Percentiles rank a stretch among this genome's conserved stretches.
Conservation (phyloP, 2,888 invertebrate species). For the Gari tellinella region DNA sequence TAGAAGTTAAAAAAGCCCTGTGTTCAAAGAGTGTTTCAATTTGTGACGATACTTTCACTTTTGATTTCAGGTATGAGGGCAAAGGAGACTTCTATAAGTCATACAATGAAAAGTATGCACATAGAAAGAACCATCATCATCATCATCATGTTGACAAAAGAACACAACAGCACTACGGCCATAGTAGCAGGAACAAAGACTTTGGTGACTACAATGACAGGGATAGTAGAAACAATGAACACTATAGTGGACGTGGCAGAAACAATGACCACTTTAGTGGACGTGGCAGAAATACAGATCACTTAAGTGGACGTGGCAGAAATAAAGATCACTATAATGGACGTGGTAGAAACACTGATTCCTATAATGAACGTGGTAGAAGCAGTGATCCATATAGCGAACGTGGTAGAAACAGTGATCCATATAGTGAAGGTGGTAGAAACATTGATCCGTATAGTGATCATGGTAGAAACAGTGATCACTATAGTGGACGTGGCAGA, state of each 20-base stretch:
- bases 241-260: neutral
- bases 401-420: neutral
- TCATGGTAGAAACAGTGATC: conserved; percentile 1
- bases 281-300: conserved; percentile 8
- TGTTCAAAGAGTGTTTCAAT: too few species aligned
- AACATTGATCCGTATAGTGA: neutral
- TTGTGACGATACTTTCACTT: too few species aligned
- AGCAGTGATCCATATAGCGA: neutral
- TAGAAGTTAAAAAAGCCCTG: too few species aligned
- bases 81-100: too few species aligned
- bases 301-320: neutral
- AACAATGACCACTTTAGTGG: neutral
- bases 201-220: conserved; percentile 3
- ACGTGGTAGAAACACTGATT: conserved; percentile 1
- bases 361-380: conserved; percentile 1
- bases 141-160: neutral
- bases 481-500: neutral
- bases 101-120: too few species aligned
- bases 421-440: conserved; percentile 3
- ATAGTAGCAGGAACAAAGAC: neutral
- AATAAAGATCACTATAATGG: neutral
- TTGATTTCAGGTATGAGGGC: too few species aligned
- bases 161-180: neutral
- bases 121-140: neutral
- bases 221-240: neutral